Conservation (phyloP, 1,140 invertebrate genomes). For the Zaprionus vittiger region DNA sequence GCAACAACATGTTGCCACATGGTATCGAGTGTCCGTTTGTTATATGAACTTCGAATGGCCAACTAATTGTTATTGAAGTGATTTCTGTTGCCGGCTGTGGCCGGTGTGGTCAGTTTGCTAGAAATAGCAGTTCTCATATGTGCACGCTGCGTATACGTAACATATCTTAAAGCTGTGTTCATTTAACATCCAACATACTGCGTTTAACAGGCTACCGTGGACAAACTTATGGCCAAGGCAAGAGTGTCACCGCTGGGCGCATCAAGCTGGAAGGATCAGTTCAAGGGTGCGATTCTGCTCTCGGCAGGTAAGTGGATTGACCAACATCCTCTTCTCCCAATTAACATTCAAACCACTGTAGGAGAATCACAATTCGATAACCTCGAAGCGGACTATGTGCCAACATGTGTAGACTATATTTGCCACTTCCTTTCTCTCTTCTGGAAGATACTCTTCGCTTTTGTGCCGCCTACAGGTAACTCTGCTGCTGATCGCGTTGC, state of each 20-base stretch:
- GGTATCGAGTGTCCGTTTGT: conserved; percentile 22
- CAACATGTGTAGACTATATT: conserved; percentile 95
- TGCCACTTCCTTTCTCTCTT: conserved; percentile 98
- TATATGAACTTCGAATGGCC: conserved; percentile 43
- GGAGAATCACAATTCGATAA: conserved; percentile 7
- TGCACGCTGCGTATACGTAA: conserved; percentile 50
- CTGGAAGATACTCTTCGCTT: conserved; percentile 99
- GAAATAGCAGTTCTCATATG: conserved; percentile 1
- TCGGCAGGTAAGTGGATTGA: conserved; percentile 89
- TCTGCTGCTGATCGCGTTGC: not conserved
- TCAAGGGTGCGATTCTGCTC: conserved; percentile 97
- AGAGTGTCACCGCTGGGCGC: conserved; percentile 97
- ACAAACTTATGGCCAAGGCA: conserved; percentile 98
- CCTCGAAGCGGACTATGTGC: conserved; percentile 84
- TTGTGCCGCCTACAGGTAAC: conserved; percentile 98
- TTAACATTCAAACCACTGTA: not conserved
- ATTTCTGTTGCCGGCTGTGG: not conserved
- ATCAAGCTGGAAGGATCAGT: conserved; percentile 99
- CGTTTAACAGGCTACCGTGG: conserved; percentile 94
- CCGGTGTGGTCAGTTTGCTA: not conserved
- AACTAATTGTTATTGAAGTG: conserved; percentile 56
- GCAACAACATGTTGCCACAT: conserved; percentile 12
- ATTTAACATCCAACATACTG: not conserved
- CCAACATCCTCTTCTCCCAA: not conserved
- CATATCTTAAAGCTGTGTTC: conserved; percentile 10